phyloP scores from a whole-genome alignment of 2,888 invertebrate genomes.

The Leucophenga maculata region DNA sequence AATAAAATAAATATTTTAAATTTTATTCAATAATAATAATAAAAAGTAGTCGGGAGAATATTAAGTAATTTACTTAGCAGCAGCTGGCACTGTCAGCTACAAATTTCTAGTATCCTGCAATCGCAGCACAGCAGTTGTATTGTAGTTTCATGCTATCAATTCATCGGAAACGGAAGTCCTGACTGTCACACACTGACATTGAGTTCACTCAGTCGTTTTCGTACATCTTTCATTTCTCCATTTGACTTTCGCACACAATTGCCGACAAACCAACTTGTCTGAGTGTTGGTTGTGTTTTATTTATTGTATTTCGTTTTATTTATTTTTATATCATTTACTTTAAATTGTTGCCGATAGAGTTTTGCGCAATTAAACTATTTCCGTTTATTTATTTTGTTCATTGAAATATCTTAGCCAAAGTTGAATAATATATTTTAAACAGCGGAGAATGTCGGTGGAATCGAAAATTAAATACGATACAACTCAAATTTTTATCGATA shows the following conservation, averaged over 20 bases:
- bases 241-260: not conserved
- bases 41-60: conserved; percentile 45
- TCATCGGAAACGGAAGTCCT: conserved; percentile 60
- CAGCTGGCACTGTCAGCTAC: not conserved
- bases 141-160: conserved; percentile 38
- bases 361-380: conserved; percentile 61
- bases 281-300: too few species aligned
- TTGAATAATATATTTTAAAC: conserved; percentile 28
- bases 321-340: conserved; percentile 4
- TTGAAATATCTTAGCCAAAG: conserved; percentile 36
- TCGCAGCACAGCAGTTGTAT: not conserved
- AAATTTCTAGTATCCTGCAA: not conserved
- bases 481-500: too few species aligned
- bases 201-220: not conserved
- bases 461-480: too few species aligned
- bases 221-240: not conserved
- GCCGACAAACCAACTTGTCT: conserved; percentile 9
- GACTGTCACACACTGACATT: conserved; percentile 61
- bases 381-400: conserved; percentile 41
- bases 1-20: not conserved
- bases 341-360: conserved; percentile 8
- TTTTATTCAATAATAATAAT: conserved; percentile 19
- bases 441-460: too few species aligned
- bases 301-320: not conserved
- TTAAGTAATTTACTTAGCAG: conserved; percentile 49